These are phyloP conservation scores for Nomada goodeniana DNA, from an alignment of 2,888 invertebrate species.

Conservation along the genomic window DNA sequence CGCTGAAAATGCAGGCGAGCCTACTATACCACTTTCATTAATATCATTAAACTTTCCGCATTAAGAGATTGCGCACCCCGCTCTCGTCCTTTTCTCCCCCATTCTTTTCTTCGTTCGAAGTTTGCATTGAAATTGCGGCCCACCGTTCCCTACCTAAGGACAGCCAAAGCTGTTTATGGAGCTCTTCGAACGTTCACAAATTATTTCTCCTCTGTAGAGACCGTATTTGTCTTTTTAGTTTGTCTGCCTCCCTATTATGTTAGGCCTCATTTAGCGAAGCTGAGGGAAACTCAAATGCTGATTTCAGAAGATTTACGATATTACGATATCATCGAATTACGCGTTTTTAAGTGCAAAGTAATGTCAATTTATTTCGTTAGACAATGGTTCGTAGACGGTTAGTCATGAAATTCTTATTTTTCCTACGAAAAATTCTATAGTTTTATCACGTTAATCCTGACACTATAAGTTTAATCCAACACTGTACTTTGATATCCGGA, in stretches of 20 bases:
- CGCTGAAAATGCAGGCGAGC: constrained; percentile 65
- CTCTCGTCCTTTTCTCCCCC: constrained; percentile 25
- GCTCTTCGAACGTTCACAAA: constrained; percentile 34
- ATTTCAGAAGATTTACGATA: neutral
- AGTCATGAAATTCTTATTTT: too few species aligned
- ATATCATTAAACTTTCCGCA: constrained; percentile 73
- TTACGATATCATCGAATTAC: too few species aligned
- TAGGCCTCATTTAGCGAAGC: neutral
- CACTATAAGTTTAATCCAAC: too few species aligned
- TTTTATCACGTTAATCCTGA: too few species aligned
- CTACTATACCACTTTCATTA: constrained; percentile 70
- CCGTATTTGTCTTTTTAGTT: neutral
- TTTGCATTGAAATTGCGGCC: constrained; percentile 64
- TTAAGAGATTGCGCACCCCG: constrained; percentile 51
- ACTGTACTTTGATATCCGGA: too few species aligned
- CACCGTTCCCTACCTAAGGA: constrained; percentile 11
- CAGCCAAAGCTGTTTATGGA: constrained; percentile 13
- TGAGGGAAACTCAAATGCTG: neutral
- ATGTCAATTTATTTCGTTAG: too few species aligned
- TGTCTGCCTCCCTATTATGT: neutral
- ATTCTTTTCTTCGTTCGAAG: constrained; percentile 51
- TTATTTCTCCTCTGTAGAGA: constrained; percentile 1
- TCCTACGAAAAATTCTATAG: too few species aligned
- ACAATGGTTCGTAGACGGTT: too few species aligned
- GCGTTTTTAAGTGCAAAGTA: too few species aligned